Evolutionary conservation across 2,888 invertebrate genomes (phyloP), one percentile per base, ranked within the genome.

Genomic region (Tiphia femorata): DNA sequence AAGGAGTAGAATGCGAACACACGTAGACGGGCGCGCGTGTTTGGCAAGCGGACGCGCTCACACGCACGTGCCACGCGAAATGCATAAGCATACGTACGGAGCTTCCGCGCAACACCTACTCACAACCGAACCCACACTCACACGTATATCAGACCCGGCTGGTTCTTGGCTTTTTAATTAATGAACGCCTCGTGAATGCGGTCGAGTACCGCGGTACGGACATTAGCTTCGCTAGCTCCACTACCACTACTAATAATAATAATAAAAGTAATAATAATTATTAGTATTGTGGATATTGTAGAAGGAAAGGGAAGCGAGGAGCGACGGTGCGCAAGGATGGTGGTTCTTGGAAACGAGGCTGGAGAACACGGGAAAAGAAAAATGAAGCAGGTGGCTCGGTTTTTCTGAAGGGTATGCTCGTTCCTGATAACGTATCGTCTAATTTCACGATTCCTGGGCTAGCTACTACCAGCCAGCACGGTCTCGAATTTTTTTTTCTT

Each of bases 141-240:
- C 42, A 20, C 44, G 30, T 35, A 33, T 16, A 46, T 46, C 50
- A 52, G 37, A 42, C 63, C 54, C 44, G 48, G 53, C 48, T 58
- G 41, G 57, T 70, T 65, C 69, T 67, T 65, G 62, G 62, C 66
- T 73, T 72, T 74, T 77, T 77, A 77, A 77, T 77, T 77, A 78
- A 78, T 71, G 73, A 76, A 76, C 71, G 65, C 70, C 65, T 66
- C 58, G 67, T 49, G 67, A 62, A 67, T 58, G 62, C 66, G 17
- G 53, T 57, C 16, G 17, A 23, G 27, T 5, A 23, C 41, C 17
- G 16, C 27, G 16, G 17, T n/a, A 16, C 41, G 33, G 33, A 41
- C 30, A 51, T 61, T 54, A 56, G 37, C 35, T 49, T 25, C 27
- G n/a, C n/a, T 54, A 56, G 37, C 35, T 16, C 14, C 17, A 59